These are phyloP conservation scores for Phanerotoma sp. DNA, from an alignment of 2,888 invertebrate species.

Conservation along the genomic window DNA sequence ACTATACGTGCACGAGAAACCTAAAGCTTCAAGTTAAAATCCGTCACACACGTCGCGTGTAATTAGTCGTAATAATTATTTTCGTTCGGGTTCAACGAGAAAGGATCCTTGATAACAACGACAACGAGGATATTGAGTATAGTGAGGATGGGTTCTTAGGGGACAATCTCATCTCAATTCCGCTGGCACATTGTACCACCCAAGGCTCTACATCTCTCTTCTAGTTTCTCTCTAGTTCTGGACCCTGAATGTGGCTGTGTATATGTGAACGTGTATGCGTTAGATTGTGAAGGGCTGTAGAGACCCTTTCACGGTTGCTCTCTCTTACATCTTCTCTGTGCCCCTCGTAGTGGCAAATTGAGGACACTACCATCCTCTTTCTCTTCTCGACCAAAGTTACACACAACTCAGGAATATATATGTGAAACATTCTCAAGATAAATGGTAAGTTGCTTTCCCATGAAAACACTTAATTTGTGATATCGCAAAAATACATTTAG, in stretches of 20 bases:
- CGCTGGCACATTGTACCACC: conserved; percentile 56
- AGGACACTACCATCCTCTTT: conserved; percentile 50
- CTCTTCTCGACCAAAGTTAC: too few species aligned
- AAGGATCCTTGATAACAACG: conserved; percentile 27
- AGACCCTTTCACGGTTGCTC: conserved; percentile 35
- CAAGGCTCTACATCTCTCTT: conserved; percentile 52
- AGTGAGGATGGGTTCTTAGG: conserved; percentile 32
- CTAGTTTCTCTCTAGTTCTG: conserved; percentile 29
- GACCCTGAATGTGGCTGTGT: too few species aligned
- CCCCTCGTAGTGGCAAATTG: conserved; percentile 52
- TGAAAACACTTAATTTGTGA: not conserved
- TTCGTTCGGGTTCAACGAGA: conserved; percentile 30
- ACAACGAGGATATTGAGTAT: conserved; percentile 14
- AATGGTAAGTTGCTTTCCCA: conserved; percentile 35
- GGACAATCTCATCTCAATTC: conserved; percentile 58
- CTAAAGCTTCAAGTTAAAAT: not conserved
- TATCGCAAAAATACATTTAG: not conserved
- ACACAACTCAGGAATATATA: too few species aligned
- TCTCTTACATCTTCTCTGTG: conserved; percentile 25
- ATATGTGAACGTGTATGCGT: too few species aligned
- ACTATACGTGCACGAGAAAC: too few species aligned
- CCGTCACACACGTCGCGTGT: conserved; percentile 26
- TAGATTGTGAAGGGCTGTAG: conserved; percentile 38
- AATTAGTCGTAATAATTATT: conserved; percentile 35
- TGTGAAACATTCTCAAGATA: conserved; percentile 50